Base-by-base conservation (phyloP, 2,113 vertebrate species). In the Serilophus lunatus region DNA sequence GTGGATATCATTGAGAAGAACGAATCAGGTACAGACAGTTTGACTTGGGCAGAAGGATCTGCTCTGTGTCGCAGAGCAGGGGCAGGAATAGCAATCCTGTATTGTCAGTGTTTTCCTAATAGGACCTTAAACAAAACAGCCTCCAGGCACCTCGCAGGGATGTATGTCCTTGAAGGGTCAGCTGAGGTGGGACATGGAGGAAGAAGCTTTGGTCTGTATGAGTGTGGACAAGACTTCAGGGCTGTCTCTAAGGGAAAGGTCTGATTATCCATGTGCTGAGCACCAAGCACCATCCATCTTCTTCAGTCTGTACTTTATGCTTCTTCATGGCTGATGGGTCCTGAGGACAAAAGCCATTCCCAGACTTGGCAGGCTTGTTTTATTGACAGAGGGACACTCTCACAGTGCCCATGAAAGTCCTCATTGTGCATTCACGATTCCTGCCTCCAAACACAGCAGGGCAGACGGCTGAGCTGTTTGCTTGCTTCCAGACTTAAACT, bases 1-100 rank as follows among this genome's bases (percentile, higher is more conserved):
- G 99, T 99, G 97, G 99, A 99, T 91, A 99, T 99, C 98, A 99
- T 99, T 65, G 99, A 99, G 98, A 99, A 99, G 97, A 99, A 99
- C 9, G 99, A 99, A 97, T 99, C 99, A 74, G 99, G 99, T 99
- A 97, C 96, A 94, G 90, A 66, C 35, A 81, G 31, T 44, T 17
- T 65, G 25, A 19, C 59, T 84, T 36, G 38, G 60, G 14, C 53
- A 82, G 26, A 45, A 19, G 8, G 31, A 36, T 77, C 35, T 40
- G 25, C 33, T 72, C 72, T 25, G 51, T 4, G 1, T 35, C 1
- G 0, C 53, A 71, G 66, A 83, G 83, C 59, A 92, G 24, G 33
- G 45, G 18, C 51, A 54, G 59, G 59, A 77, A 29, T 18, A 80
- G 24, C 56, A 53, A 20, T 33, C 23, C 35, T 28, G 35, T 20